Conservation (phyloP, 35 echinoderm and acorn worm species). For the Ptychodera flava region DNA sequence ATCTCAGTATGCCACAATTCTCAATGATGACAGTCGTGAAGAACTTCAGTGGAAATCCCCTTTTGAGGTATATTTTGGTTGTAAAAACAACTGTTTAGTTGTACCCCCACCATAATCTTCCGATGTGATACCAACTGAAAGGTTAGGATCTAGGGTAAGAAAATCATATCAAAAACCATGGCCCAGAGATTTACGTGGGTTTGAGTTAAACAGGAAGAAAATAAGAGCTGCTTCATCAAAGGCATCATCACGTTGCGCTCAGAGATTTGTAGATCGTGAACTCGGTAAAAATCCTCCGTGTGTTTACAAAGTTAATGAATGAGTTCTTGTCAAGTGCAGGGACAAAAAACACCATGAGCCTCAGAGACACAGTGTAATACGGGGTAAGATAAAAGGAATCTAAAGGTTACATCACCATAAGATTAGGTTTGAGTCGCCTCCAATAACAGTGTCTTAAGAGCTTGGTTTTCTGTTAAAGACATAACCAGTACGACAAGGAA, state of each 20-base stretch:
- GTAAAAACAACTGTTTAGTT: slow-evolving; percentile 1
- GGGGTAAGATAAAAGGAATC: slow-evolving; percentile 1
- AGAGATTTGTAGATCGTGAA: no score
- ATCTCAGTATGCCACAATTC: slow-evolving; percentile 9
- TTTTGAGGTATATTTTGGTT: slow-evolving; percentile 19
- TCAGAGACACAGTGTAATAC: slow-evolving; percentile 4
- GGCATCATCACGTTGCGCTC: no score
- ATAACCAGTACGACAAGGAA: slow-evolving; percentile 22
- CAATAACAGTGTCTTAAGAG: slow-evolving; percentile 11
- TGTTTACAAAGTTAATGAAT: slow-evolving; percentile 7
- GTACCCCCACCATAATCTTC: no score
- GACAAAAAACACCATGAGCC: not conserved
- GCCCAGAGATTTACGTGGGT: no score
- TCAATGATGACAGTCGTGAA: slow-evolving; percentile 32
- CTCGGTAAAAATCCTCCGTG: no score
- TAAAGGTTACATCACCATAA: not conserved
- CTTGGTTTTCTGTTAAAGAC: slow-evolving; percentile 11
- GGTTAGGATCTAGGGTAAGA: no score
- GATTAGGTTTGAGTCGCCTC: slow-evolving; percentile 21
- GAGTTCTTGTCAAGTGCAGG: not conserved
- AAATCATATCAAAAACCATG: no score
- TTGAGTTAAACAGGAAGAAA: no score
- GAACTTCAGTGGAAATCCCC: slow-evolving; percentile 17
- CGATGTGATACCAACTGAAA: no score
- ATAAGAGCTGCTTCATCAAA: no score